phyloP scores from a whole-genome alignment of 1,140 invertebrate genomes.

The Drosophila murphyi region DNA sequence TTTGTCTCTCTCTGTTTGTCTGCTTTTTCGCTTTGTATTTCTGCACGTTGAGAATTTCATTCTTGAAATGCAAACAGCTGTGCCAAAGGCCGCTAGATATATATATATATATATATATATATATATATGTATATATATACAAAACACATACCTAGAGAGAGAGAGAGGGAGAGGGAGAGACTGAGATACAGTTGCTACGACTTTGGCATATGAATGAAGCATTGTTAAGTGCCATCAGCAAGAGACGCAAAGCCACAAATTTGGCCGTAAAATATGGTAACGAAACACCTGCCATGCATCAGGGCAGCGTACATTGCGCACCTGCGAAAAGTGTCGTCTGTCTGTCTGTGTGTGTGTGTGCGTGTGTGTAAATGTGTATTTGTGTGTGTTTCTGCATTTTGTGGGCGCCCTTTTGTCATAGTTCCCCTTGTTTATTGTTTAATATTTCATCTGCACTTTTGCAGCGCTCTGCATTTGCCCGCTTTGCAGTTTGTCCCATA shows the following conservation, averaged over 20 bases:
- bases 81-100: constrained; percentile 52
- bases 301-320: constrained; percentile 25
- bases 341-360: not conserved
- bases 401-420: constrained; percentile 23
- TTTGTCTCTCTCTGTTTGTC: constrained; percentile 15
- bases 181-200: constrained; percentile 34
- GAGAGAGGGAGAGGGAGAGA: constrained; percentile 7
- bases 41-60: constrained; percentile 71
- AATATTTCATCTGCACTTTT: constrained; percentile 71
- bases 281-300: constrained; percentile 67
- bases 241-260: constrained; percentile 49
- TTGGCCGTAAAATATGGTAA: constrained; percentile 78
- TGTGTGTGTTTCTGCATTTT: constrained; percentile 2
- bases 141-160: constrained; percentile 17
- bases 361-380: not conserved
- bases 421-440: constrained; percentile 65
- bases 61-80: constrained; percentile 80
- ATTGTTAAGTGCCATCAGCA: constrained; percentile 48
- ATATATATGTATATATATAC: constrained; percentile 16
- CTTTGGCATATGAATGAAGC: constrained; percentile 69
- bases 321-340: constrained; percentile 63
- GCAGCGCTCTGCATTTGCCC: constrained; percentile 20
- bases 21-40: constrained; percentile 19
- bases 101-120: constrained; percentile 25
- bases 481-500: constrained; percentile 30